Percentiles rank a stretch among this genome's conserved stretches.
Evolutionary conservation across 64 coral and sea anemone genomes (phyloP).

Genomic region (Astreopora myriophthalma): DNA sequence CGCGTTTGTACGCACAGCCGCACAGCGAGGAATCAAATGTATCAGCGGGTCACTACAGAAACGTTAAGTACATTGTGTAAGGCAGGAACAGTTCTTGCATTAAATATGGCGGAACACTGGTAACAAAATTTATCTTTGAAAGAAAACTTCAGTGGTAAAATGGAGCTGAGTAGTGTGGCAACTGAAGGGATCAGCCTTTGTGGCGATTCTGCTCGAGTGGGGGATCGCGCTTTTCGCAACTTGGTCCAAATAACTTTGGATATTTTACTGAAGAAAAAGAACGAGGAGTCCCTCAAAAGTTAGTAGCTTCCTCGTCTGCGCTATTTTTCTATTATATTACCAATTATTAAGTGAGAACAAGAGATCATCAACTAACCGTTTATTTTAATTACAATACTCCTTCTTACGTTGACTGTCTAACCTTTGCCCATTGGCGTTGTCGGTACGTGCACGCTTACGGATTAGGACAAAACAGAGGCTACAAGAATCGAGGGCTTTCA

Average conservation of each 20-base stretch:
- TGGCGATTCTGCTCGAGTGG: constrained; percentile 74
- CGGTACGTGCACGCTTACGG: too few relatives aligned
- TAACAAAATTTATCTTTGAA: neutral
- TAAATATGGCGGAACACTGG: neutral
- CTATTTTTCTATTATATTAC: neutral
- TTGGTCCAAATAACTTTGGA: constrained; percentile 75
- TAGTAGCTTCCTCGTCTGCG: neutral
- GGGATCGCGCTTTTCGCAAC: constrained; percentile 67
- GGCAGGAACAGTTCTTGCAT: neutral
- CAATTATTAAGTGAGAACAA: neutral
- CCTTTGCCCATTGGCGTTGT: too few relatives aligned
- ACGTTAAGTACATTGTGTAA: neutral
- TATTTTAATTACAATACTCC: too few relatives aligned
- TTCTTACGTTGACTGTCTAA: too few relatives aligned
- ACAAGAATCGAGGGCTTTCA: too few relatives aligned
- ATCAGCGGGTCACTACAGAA: neutral
- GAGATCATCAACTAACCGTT: too few relatives aligned
- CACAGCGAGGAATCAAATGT: neutral
- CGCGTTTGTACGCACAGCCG: too few relatives aligned
- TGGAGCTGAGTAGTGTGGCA: constrained; percentile 79
- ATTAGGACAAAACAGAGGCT: too few relatives aligned
- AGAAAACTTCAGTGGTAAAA: neutral
- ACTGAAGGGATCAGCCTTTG: constrained; percentile 78
- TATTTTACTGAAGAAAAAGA: constrained; percentile 78
- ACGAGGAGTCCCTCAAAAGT: constrained; percentile 75